Percentiles rank a stretch among this genome's conserved stretches.
phyloP scores from a whole-genome alignment of 1,140 invertebrate genomes.

The Drosophila neocordata region DNA sequence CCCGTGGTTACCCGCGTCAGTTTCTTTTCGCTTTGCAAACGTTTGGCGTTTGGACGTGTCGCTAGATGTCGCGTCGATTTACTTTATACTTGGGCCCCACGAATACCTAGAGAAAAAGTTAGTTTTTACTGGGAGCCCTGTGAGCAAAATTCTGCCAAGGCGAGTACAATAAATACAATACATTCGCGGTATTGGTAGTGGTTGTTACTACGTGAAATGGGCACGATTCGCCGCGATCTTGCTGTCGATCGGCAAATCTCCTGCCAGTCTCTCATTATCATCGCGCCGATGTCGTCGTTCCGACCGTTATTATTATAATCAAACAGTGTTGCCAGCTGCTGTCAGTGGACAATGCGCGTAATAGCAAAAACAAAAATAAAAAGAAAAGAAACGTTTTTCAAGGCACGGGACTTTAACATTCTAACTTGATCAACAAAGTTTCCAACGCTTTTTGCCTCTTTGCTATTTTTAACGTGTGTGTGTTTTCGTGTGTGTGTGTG shows the following conservation, averaged over 20 bases:
- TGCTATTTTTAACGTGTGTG: slow-evolving; percentile 74
- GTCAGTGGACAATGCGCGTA: slow-evolving; percentile 40
- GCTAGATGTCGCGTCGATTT: slow-evolving; percentile 61
- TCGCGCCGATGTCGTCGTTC: slow-evolving; percentile 40
- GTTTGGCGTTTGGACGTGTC: slow-evolving; percentile 78
- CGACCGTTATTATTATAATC: slow-evolving; percentile 13
- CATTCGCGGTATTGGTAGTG: not conserved
- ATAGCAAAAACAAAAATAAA: slow-evolving; percentile 50
- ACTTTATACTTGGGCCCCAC: slow-evolving; percentile 37
- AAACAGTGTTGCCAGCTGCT: slow-evolving; percentile 51
- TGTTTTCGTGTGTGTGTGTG: slow-evolving; percentile 25
- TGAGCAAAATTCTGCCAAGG: slow-evolving; percentile 14
- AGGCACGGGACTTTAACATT: slow-evolving; percentile 55
- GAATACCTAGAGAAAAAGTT: slow-evolving; percentile 54
- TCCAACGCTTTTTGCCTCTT: slow-evolving; percentile 48
- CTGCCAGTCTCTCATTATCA: slow-evolving; percentile 50
- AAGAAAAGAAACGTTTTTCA: slow-evolving; percentile 55
- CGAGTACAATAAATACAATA: not conserved
- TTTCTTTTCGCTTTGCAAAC: slow-evolving; percentile 77
- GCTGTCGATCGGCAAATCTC: slow-evolving; percentile 22
- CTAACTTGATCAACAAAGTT: slow-evolving; percentile 27
- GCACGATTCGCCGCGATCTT: slow-evolving; percentile 29
- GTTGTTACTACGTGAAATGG: slow-evolving; percentile 48
- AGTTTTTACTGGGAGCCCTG: slow-evolving; percentile 53
- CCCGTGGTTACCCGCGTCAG: slow-evolving; percentile 24